Conservation (phyloP, 2,888 invertebrate species). For the Synanthedon formicaeformis region DNA sequence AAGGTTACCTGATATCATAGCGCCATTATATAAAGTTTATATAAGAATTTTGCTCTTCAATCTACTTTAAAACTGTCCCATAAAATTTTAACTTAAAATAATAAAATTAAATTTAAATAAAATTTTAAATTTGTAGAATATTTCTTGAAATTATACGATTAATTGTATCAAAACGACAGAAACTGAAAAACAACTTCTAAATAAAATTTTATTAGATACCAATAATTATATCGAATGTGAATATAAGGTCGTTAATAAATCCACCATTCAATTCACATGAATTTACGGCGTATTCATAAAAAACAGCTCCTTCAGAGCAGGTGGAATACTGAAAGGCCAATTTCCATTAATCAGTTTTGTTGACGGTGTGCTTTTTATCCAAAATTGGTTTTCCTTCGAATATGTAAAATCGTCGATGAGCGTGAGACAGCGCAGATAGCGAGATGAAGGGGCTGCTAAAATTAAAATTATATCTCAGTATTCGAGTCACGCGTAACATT, state of each 20-base stretch:
- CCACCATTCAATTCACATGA: not conserved
- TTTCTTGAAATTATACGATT: no score
- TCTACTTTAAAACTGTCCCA: no score
- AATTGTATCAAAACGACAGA: no score
- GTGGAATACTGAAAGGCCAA: conserved; percentile 49
- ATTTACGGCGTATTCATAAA: not conserved
- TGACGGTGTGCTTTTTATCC: conserved; percentile 58
- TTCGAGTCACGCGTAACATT: conserved; percentile 69
- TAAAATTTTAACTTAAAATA: no score
- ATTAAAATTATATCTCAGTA: conserved; percentile 67
- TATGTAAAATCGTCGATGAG: conserved; percentile 52
- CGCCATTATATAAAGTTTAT: no score
- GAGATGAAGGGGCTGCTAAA: conserved; percentile 40
- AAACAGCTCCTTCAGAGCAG: conserved; percentile 24
- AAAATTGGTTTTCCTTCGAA: conserved; percentile 59
- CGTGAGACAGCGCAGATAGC: conserved; percentile 39
- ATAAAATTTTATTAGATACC: not conserved
- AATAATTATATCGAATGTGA: not conserved
- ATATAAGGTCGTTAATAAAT: not conserved
- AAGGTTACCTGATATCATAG: no score
- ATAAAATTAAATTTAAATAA: no score
- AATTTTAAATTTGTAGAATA: no score
- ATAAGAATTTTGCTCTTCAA: no score
- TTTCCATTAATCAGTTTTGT: conserved; percentile 56
- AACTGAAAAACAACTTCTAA: no score